Evolutionary conservation across 2,797 vertebrate species (phyloP), one percentile per base, ranked within the genome.

Genomic region (Pseudopleuronectes americanus): DNA sequence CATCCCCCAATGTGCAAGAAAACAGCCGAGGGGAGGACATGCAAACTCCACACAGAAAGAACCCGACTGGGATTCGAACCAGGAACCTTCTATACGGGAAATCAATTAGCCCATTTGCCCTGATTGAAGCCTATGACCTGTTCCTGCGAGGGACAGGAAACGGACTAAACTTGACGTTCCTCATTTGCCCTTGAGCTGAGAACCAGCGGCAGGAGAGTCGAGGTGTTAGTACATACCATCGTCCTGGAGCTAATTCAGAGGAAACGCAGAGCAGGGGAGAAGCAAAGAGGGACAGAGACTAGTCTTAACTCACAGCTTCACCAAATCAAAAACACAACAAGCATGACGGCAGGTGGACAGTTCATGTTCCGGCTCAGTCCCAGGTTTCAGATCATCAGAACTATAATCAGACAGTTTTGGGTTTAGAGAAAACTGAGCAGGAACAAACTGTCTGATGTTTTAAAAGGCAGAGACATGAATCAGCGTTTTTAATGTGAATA

Each of bases 181-280:
- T 90, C 89, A 77, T 94, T 92, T 93, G 88, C 89, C 93, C 91
- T 80, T 77, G 77, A 62, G 84, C 78, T 60, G 62, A 65, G 14
- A 57, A 43, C 61, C 74, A 81, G 75, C 86, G 72, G 81, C 72
- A 79, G 73, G 91, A 84, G 89, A 89, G 92, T 91, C 6, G 31
- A 67, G 78, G 73, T 88, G 90, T 96, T 96, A 96, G 96, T 98
- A 98, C 97, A 81, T 98, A 98, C 97, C 97, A 91, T 94, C 83
- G 95, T 94, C 96, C 92, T 95, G 96, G 93, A 96, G 95, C 96
- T 98, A 98, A 94, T 68, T 94, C 96, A 93, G 94, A 95, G 92
- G 93, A 88, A 19, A 91, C 95, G 95, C 92, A 96, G 95, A 93
- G 95, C 96, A 94, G 92, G 86, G 87, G 79, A 88, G 91, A 92